A percentile compares a stretch with the other conserved stretches of the same genome.
phyloP scores from a whole-genome alignment of 1,140 invertebrate genomes.

The Bombus balteatus region DNA sequence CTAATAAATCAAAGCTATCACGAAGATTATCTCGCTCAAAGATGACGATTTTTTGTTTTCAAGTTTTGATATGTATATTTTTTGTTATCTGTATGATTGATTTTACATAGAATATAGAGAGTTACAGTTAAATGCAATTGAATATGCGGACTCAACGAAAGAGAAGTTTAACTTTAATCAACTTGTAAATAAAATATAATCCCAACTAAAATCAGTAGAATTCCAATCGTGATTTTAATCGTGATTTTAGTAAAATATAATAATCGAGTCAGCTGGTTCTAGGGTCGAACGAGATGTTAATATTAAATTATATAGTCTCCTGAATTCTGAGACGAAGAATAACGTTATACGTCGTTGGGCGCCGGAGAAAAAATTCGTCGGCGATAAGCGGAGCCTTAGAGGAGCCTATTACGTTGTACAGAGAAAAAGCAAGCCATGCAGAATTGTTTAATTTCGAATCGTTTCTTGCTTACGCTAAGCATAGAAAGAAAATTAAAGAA shows the following conservation, averaged over 20 bases:
- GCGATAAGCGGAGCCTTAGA: conserved; percentile 78
- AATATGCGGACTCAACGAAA: neutral
- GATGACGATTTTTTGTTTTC: neutral
- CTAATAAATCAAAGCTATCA: neutral
- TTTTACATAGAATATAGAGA: conserved; percentile 14
- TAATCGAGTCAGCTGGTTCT: conserved; percentile 34
- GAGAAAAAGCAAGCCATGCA: conserved; percentile 58
- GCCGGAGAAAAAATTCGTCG: conserved; percentile 37
- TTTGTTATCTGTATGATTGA: conserved; percentile 41
- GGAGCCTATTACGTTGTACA: conserved; percentile 80
- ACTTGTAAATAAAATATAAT: conserved; percentile 31
- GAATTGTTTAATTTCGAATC: conserved; percentile 76
- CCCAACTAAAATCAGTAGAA: neutral
- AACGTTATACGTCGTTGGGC: conserved; percentile 27
- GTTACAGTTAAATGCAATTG: neutral
- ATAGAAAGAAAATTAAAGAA: conserved; percentile 34
- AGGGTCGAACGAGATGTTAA: conserved; percentile 31
- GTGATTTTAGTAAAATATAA: conserved; percentile 1
- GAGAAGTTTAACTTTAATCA: conserved; percentile 1
- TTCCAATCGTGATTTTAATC: neutral
- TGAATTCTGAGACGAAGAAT: conserved; percentile 29
- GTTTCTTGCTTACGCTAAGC: conserved; percentile 58
- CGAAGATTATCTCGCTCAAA: neutral
- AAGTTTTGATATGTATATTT: conserved; percentile 25
- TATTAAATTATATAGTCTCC: conserved; percentile 41